Conservation (phyloP, 2,113 vertebrate genomes). For the Rhinolophus sinicus region DNA sequence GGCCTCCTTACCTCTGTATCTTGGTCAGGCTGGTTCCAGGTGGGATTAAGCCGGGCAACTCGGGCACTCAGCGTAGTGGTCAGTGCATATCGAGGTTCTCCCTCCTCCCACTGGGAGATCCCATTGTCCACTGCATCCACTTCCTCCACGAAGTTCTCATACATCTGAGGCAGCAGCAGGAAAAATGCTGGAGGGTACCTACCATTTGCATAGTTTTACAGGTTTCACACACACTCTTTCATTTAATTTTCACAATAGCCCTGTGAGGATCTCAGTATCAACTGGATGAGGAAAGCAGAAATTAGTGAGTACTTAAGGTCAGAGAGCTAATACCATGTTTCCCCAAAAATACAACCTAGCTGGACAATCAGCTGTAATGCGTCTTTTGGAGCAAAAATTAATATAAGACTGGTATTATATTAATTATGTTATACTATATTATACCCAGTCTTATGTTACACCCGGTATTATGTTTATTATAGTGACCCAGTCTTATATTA, state of each 20-base stretch:
- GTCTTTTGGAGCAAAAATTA: too few species aligned
- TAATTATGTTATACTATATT: too few species aligned
- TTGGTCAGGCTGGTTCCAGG: constrained; percentile 93
- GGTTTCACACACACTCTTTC: not conserved
- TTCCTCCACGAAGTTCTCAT: constrained; percentile 96
- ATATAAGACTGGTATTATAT: too few species aligned
- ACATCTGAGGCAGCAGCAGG: constrained; percentile 85
- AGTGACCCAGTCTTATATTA: too few species aligned
- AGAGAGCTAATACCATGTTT: not conserved
- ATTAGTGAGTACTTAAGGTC: not conserved
- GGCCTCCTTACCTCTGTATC: constrained; percentile 87
- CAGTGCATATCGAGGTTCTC: constrained; percentile 91
- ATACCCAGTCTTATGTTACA: too few species aligned
- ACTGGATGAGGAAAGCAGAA: not conserved
- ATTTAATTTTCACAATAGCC: not conserved
- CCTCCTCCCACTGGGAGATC: constrained; percentile 91
- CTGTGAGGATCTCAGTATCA: not conserved
- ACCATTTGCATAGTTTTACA: not conserved
- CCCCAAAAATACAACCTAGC: too few species aligned
- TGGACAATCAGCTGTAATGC: too few species aligned
- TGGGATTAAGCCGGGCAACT: constrained; percentile 92
- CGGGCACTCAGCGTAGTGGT: constrained; percentile 92
- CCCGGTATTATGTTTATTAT: too few species aligned
- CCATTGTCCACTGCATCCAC: constrained; percentile 97
- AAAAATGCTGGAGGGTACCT: not conserved